Evolutionary conservation across 2,797 vertebrate genomes (phyloP).

Genomic region (Cyclopterus lumpus): DNA sequence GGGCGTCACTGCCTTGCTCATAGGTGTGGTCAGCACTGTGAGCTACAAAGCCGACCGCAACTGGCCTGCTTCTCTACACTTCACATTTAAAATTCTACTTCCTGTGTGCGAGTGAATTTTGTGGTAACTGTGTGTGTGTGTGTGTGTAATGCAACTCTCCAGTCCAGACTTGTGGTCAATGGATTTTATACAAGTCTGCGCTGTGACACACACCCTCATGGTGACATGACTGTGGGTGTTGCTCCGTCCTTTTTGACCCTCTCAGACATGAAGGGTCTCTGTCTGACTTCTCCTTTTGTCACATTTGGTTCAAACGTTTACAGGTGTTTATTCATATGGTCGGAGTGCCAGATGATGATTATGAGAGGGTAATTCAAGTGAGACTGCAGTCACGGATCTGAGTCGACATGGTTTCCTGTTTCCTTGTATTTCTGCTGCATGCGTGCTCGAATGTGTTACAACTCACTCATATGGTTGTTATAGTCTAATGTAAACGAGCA

Average conservation of each 20-base stretch:
- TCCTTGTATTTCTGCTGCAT: not conserved
- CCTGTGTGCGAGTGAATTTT: not conserved
- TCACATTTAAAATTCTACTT: not conserved
- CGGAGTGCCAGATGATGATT: not conserved
- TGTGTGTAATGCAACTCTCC: not conserved
- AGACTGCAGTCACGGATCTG: not conserved
- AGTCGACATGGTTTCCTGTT: not conserved
- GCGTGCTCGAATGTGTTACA: not conserved
- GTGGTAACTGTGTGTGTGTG: not conserved
- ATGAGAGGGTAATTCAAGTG: not conserved
- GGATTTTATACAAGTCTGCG: conserved; percentile 1
- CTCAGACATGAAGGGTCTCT: not conserved
- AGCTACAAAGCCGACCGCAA: not conserved
- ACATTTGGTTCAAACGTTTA: not conserved
- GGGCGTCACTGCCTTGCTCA: not conserved
- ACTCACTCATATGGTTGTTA: not conserved
- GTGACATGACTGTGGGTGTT: not conserved
- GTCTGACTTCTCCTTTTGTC: not conserved
- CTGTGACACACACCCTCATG: not conserved
- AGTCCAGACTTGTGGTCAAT: conserved; percentile 10
- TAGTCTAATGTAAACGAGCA: not conserved
- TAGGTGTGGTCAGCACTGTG: not conserved
- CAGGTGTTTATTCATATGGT: not conserved
- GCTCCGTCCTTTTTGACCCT: not conserved
- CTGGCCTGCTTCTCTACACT: not conserved